Evolutionary conservation across 2,113 vertebrate species (phyloP).

Genomic region (Rhinolophus ferrumequinum): DNA sequence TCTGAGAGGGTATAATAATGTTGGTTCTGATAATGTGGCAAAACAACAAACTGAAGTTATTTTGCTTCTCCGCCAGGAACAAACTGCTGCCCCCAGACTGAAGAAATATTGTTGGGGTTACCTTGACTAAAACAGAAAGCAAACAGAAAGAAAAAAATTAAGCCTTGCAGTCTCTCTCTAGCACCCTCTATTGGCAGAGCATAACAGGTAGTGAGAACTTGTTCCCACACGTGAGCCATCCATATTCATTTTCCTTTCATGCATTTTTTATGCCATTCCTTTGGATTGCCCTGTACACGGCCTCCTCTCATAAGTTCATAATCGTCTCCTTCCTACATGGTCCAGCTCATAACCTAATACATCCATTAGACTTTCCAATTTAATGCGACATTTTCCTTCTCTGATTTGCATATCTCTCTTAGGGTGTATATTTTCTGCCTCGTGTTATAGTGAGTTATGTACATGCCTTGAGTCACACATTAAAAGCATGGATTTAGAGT

Average conservation of each 20-base stretch:
- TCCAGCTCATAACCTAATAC: not conserved
- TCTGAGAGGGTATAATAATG: not conserved
- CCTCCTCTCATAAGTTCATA: not conserved
- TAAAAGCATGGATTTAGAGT: constrained; percentile 14
- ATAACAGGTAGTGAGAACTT: not conserved
- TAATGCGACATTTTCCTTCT: not conserved
- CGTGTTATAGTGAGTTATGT: not conserved
- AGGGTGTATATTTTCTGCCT: not conserved
- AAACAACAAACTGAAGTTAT: constrained; percentile 9
- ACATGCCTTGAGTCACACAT: not conserved
- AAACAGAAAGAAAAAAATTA: not conserved
- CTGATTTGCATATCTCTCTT: constrained; percentile 13
- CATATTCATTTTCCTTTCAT: not conserved
- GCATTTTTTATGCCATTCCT: not conserved
- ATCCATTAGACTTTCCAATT: not conserved
- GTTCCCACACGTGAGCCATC: not conserved
- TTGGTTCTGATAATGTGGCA: not conserved
- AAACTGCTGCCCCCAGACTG: not conserved
- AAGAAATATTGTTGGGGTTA: not conserved
- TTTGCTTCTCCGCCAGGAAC: not conserved
- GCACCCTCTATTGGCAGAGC: not conserved
- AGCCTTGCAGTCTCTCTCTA: not conserved
- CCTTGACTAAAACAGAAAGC: not conserved
- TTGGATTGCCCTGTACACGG: not conserved
- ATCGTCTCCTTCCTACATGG: not conserved